Conservation (phyloP, 30 jellyfish, hydroid and myxozoan species). For the Turritopsis rubra region DNA sequence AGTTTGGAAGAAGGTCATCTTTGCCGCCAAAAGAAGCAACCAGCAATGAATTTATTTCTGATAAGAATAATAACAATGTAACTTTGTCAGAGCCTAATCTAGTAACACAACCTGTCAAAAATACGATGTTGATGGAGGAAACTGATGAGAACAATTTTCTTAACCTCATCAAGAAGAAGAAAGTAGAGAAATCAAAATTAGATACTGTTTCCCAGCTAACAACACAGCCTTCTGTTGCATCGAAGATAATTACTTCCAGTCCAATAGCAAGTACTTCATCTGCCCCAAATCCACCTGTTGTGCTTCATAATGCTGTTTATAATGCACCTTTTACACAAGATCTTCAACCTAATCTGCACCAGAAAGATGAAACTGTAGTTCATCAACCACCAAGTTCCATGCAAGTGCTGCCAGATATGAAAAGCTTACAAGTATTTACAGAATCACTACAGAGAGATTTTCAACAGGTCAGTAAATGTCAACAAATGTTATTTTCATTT, state of each 20-base stretch:
- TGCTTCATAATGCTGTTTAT: background rate
- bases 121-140: background rate
- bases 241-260: background rate
- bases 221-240: background rate
- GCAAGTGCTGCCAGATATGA: background rate
- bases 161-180: background rate
- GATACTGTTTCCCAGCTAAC: background rate
- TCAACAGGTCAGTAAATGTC: background rate
- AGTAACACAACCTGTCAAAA: background rate
- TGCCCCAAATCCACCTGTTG: background rate
- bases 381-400: background rate
- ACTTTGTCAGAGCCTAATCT: background rate
- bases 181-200: background rate
- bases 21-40: background rate
- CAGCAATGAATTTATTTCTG: background rate
- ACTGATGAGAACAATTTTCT: background rate
- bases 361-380: background rate
- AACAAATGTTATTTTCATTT: background rate
- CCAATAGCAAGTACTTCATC: background rate
- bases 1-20: slow-evolving; percentile 4
- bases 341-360: background rate
- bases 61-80: background rate
- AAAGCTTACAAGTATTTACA: background rate
- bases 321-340: background rate
- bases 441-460: background rate